These are phyloP conservation scores for Crematogaster levior DNA, from an alignment of 2,888 invertebrate species.

Conservation along the genomic window DNA sequence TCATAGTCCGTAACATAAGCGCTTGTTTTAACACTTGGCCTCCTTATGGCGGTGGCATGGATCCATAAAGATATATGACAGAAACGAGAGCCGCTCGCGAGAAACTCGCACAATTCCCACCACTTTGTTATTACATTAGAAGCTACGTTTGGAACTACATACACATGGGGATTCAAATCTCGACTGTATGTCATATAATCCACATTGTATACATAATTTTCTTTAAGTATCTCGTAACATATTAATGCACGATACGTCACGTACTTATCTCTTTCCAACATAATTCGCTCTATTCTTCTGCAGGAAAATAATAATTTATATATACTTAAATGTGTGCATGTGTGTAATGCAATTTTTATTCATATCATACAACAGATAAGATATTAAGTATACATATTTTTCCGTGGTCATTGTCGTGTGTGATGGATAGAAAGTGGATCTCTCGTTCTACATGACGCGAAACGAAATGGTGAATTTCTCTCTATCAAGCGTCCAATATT, in stretches of 20 bases:
- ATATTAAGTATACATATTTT: not conserved
- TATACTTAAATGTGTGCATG: not conserved
- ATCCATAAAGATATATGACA: constrained; percentile 1
- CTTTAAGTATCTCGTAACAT: too few species aligned
- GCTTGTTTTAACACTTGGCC: constrained; percentile 44
- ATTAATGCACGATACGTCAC: too few species aligned
- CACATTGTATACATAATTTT: not conserved
- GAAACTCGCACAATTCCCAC: not conserved
- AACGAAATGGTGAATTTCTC: constrained; percentile 35
- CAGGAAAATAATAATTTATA: not conserved
- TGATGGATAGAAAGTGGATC: not conserved
- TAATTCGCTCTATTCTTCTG: not conserved
- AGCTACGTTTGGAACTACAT: not conserved
- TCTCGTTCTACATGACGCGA: constrained; percentile 1
- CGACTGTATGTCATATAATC: not conserved
- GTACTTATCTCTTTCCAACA: too few species aligned
- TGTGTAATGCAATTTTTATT: not conserved
- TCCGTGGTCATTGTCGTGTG: not conserved
- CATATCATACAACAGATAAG: not conserved
- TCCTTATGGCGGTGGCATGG: not conserved
- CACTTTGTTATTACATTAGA: not conserved
- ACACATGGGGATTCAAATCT: not conserved
- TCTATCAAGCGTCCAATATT: constrained; percentile 34
- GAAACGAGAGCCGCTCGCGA: not conserved
- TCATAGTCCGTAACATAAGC: constrained; percentile 37